Conservation (phyloP, 1,140 invertebrate species). For the Micrasema minimum region DNA sequence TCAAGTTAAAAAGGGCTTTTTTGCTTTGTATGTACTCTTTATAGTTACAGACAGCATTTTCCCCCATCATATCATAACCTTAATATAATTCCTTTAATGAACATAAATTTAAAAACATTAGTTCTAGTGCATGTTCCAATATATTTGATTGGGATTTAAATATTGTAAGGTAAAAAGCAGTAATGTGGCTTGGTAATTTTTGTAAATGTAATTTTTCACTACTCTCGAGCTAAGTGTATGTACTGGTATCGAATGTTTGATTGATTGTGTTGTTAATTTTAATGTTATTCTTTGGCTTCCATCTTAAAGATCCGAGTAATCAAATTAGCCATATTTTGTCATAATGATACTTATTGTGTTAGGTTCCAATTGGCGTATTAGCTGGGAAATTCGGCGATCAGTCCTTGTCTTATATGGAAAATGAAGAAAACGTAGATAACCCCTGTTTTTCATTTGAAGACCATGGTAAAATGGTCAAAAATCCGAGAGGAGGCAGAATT, state of each 20-base stretch:
- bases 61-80: no score
- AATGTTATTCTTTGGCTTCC: background rate
- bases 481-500: constrained; percentile 20
- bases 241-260: background rate
- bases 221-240: background rate
- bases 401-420: constrained; percentile 13
- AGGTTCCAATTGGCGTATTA: constrained; percentile 30
- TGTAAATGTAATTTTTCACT: background rate
- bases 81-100: background rate
- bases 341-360: background rate
- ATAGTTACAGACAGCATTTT: no score
- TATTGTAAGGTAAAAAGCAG: no score
- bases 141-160: no score
- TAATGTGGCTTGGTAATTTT: no score
- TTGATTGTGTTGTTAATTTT: background rate
- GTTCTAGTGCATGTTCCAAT: background rate
- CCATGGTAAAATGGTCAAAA: constrained; percentile 36
- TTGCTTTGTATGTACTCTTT: no score
- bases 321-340: background rate
- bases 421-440: constrained; percentile 32
- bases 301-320: background rate
- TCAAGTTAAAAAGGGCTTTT: no score
- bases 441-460: constrained; percentile 23
- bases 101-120: background rate
- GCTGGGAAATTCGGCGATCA: constrained; percentile 7